Evolutionary conservation across 2,797 vertebrate species (phyloP).

Genomic region (Petrocephalus sullivani): DNA sequence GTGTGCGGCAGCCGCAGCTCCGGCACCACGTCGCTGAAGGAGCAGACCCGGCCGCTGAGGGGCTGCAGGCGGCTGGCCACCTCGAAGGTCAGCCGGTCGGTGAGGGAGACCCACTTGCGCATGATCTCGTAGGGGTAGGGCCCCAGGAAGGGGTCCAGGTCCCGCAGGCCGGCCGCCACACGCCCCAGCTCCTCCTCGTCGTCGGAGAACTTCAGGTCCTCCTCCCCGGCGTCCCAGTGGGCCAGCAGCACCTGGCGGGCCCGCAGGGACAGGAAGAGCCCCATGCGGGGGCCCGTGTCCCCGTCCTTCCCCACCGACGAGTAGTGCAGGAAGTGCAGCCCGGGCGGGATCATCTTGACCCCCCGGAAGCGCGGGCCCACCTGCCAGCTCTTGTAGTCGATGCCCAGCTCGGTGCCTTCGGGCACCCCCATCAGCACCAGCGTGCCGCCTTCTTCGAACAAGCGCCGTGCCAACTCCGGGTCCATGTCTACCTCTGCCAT

Average conservation of each 20-base stretch:
- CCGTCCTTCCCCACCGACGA: slow-evolving; percentile 65
- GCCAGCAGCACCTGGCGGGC: slow-evolving; percentile 71
- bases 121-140: slow-evolving; percentile 85
- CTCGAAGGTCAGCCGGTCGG: slow-evolving; percentile 70
- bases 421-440: slow-evolving; percentile 82
- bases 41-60: slow-evolving; percentile 73
- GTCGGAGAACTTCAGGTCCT: slow-evolving; percentile 71
- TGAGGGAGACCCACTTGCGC: slow-evolving; percentile 91
- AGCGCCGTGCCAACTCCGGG: slow-evolving; percentile 71
- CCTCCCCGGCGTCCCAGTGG: slow-evolving; percentile 71
- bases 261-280: slow-evolving; percentile 76
- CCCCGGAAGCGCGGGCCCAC: slow-evolving; percentile 87
- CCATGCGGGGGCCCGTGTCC: slow-evolving; percentile 76
- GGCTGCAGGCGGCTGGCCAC: slow-evolving; percentile 71
- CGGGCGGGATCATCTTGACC: slow-evolving; percentile 94
- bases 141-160: slow-evolving; percentile 79
- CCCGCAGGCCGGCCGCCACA: slow-evolving; percentile 62
- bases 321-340: slow-evolving; percentile 87
- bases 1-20: slow-evolving; percentile 68
- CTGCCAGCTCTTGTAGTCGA: slow-evolving; percentile 86
- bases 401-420: slow-evolving; percentile 83
- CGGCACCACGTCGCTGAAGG: slow-evolving; percentile 83
- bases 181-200: slow-evolving; percentile 66
- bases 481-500: slow-evolving; percentile 70
- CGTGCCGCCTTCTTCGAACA: slow-evolving; percentile 86